Base-by-base conservation (phyloP, 2,888 invertebrate species). In the Ptychoptera contaminata region DNA sequence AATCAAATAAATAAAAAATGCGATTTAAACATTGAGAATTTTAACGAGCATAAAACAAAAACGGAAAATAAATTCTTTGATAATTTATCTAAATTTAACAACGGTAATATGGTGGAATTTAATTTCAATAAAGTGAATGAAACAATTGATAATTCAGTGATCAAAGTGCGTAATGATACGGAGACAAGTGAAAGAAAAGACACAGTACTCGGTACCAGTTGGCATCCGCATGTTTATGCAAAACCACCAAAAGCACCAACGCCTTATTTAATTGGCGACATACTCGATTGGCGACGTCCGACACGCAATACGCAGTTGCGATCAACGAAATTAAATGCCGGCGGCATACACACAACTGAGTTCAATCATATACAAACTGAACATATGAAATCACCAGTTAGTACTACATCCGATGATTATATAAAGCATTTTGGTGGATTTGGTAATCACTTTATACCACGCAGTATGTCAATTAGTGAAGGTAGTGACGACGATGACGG, bases 211-310 rank as follows among this genome's bases (percentile, higher is more conserved):
- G 14, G 16, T 11, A 10, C 10, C 37, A 65, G 84, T 35, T 91
- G 91, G 90, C 91, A 90, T 67, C 83, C 87, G 32, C 91, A 91
- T 62, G 84, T 90, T 16, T 91, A 91, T 61, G 82, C 78, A 2
- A 80, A 80, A 54, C 80, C 86, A 10, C 85, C 85, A 9, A 79
- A 78, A 54, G 74, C 74, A 45, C 87, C 87, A 1, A 91, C 92
- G 2, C 84, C 90, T 5, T 87, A 90, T 63, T 76, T 79, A 36
- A 92, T 93, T 58, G 81, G 83, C 51, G 84, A 91, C 60, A 92
- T 92, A 52, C 70, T 93, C 54, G 88, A 87, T 16, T 67, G 78
- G 63, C 59, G 58, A 30, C 48, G 48, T 11, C 15, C 38, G 8
- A 11, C 12, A 35, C 34, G 12, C 37, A 16, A 9, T 10, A 35